Evolutionary conservation across 2,113 vertebrate genomes (phyloP).

Genomic region (Odobenus rosmarus): DNA sequence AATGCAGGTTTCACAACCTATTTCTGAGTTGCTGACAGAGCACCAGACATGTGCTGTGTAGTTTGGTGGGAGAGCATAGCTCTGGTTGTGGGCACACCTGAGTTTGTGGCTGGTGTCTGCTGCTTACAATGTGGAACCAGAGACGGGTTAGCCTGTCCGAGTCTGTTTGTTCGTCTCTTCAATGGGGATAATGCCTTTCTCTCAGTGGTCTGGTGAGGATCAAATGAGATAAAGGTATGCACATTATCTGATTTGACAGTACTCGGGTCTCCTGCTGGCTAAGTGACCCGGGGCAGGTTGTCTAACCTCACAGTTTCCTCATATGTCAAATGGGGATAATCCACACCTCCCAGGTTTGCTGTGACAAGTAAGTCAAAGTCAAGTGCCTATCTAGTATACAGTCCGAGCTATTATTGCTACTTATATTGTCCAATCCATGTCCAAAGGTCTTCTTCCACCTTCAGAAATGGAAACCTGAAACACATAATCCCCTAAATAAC

Average conservation of each 20-base stretch:
- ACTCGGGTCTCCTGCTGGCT: background rate
- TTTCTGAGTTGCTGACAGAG: slow-evolving; percentile 58
- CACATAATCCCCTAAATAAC: background rate
- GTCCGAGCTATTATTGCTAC: background rate
- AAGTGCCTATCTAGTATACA: background rate
- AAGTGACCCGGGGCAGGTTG: background rate
- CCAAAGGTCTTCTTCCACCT: background rate
- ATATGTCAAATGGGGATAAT: background rate
- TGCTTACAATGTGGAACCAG: background rate
- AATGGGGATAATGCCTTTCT: background rate
- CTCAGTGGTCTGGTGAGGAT: background rate
- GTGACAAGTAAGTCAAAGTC: background rate
- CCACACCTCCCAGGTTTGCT: background rate
- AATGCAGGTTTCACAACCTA: slow-evolving; percentile 58
- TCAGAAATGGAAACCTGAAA: slow-evolving; percentile 3
- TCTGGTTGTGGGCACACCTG: background rate
- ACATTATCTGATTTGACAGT: background rate
- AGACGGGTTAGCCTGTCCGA: background rate
- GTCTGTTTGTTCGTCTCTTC: background rate
- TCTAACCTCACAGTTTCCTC: background rate
- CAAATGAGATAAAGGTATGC: background rate
- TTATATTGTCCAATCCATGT: background rate
- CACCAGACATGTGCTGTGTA: background rate
- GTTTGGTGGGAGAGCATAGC: background rate
- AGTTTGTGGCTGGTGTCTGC: background rate